phyloP scores from a whole-genome alignment of 2,888 invertebrate species.

The Oligia fasciuncula region DNA sequence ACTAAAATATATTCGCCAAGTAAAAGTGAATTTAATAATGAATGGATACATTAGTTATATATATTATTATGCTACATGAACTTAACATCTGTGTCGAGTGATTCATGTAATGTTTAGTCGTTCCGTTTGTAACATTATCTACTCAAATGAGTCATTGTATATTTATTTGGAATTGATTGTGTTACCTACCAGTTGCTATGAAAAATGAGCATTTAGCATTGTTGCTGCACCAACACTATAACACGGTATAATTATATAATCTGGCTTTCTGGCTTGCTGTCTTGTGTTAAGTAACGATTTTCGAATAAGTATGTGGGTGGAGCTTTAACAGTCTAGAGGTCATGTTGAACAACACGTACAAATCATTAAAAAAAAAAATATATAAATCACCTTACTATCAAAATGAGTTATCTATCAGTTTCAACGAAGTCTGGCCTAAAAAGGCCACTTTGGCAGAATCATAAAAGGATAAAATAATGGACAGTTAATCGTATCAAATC shows the following conservation, averaged over 20 bases:
- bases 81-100: conserved; percentile 48
- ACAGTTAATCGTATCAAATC: too few species aligned
- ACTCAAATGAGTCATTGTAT: conserved; percentile 40
- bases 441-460: too few species aligned
- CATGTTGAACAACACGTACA: neutral
- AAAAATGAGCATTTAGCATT: neutral
- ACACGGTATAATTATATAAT: neutral
- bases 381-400: neutral
- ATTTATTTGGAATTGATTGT: conserved; percentile 27
- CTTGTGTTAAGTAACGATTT: neutral
- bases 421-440: too few species aligned
- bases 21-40: too few species aligned
- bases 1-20: too few species aligned
- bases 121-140: conserved; percentile 33
- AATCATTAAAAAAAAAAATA: neutral
- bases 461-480: too few species aligned
- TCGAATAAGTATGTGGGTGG: neutral
- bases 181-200: conserved; percentile 3
- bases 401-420: neutral
- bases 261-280: neutral
- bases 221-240: neutral
- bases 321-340: neutral
- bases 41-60: too few species aligned
- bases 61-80: conserved; percentile 18
- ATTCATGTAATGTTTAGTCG: conserved; percentile 41